Evolutionary conservation across 2,113 vertebrate genomes (phyloP), one percentile per base, ranked within the genome.

Genomic region (Percina caprodes): DNA sequence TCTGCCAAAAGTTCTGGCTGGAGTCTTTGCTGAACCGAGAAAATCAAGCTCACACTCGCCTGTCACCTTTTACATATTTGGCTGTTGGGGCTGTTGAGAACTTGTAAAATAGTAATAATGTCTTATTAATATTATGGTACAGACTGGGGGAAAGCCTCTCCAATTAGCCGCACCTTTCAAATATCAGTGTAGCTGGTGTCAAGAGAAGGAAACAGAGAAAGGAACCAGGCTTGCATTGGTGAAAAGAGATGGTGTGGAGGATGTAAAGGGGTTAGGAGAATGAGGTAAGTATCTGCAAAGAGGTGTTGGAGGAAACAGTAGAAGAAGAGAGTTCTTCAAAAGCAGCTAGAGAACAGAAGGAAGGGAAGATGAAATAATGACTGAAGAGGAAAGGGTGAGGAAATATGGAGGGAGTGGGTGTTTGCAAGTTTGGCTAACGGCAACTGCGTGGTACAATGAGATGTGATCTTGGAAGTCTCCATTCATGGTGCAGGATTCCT

Each of bases 271-370:
- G 7, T 33, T 33, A 58, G 66, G 74, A 52, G 61, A 46, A 79
- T 72, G 82, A 87, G 87, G 72, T 83, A 86, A 86, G 83, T 86
- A 60, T 84, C 26, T 33, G 62, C 59, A 77, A 62, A 63, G 42
- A 79, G 39, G 19, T 58, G 35, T 51, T 84, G 61, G 61, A 86
- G 77, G 60, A 62, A 46, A 18, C 16, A 3, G 13, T 23, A 10
- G 8, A 71, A 52, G 35, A 52, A 61, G 39, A 58, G 59, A 59
- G 51, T n/a, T 21, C 69, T 78, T 76, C 6, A 80, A 71, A 74
- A 66, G 18, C 30, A 71, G 35, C 13, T 71, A 35, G 23, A 52
- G 68, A 67, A 72, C 59, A 60, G 49, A 12, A 33, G 42, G 18
- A 19, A 24, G 13, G 19, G 35, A 54, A 60, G n/a, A 51, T 18